Conservation (phyloP, 2,113 vertebrate genomes). For the Halcyon senegalensis region DNA sequence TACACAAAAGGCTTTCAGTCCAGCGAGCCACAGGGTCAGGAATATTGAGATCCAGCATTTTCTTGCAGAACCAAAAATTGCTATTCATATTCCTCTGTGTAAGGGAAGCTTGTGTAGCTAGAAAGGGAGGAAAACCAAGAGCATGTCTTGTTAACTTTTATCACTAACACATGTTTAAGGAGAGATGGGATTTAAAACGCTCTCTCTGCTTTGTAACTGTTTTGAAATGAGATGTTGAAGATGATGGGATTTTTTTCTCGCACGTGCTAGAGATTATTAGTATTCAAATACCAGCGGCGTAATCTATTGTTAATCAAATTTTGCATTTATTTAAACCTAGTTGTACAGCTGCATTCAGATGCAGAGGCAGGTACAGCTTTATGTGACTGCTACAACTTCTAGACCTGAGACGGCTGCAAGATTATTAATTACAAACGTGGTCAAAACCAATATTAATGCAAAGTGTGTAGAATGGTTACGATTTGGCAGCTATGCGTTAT, state of each 20-base stretch:
- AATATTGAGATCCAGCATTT: constrained; percentile 7
- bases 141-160: constrained; percentile 17
- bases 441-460: background rate
- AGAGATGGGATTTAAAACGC: background rate
- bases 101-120: background rate
- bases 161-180: background rate
- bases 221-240: constrained; percentile 8
- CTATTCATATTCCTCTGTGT: background rate
- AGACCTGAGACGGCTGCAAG: background rate
- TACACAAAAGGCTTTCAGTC: background rate
- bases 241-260: background rate
- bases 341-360: background rate
- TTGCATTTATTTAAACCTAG: background rate
- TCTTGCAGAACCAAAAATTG: background rate
- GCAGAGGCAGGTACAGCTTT: background rate
- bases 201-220: background rate
- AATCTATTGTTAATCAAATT: background rate
- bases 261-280: background rate
- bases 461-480: background rate
- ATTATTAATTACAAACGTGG: background rate
- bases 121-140: background rate
- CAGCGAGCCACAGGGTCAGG: background rate
- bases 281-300: background rate
- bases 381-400: background rate
- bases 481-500: background rate